Percentiles rank a stretch among this genome's conserved stretches.
phyloP scores from a whole-genome alignment of 2,888 invertebrate species.

The Eupithecia vulgata region DNA sequence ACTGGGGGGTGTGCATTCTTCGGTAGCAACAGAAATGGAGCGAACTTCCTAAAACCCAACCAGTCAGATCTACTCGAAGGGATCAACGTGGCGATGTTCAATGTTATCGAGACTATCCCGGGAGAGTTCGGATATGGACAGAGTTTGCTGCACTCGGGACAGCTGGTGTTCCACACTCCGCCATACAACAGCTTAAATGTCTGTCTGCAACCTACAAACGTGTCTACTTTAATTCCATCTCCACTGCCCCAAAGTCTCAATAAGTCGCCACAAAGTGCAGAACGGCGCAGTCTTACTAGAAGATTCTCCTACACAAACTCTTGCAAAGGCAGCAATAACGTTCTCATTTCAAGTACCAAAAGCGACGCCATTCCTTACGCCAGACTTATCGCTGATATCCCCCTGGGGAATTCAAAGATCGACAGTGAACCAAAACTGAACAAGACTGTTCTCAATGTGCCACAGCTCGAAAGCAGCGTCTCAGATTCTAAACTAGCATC shows the following conservation, averaged over 20 bases:
- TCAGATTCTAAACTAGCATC: conserved; percentile 94
- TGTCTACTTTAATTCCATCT: conserved; percentile 72
- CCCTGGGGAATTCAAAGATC: conserved; percentile 84
- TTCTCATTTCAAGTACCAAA: conserved; percentile 74
- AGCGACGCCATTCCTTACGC: conserved; percentile 91
- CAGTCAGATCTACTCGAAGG: conserved; percentile 92
- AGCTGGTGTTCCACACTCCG: conserved; percentile 95
- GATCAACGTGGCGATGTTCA: conserved; percentile 91
- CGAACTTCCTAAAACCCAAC: conserved; percentile 93
- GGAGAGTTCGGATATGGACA: conserved; percentile 97
- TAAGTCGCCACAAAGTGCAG: conserved; percentile 72
- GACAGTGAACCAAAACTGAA: conserved; percentile 89
- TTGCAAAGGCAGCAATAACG: conserved; percentile 75
- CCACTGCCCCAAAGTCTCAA: conserved; percentile 72
- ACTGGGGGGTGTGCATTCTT: conserved; percentile 98
- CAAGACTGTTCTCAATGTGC: conserved; percentile 81
- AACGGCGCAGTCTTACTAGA: conserved; percentile 75
- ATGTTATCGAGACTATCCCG: conserved; percentile 87
- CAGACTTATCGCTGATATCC: conserved; percentile 88
- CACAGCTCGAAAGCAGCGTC: conserved; percentile 90
- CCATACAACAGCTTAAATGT: conserved; percentile 92
- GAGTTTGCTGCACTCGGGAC: conserved; percentile 93
- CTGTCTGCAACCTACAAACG: conserved; percentile 87
- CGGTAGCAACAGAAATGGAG: conserved; percentile 95
- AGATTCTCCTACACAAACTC: conserved; percentile 80